Conservation (phyloP, 2,113 vertebrate genomes). For the Sinocyclocheilus anshuiensis region DNA sequence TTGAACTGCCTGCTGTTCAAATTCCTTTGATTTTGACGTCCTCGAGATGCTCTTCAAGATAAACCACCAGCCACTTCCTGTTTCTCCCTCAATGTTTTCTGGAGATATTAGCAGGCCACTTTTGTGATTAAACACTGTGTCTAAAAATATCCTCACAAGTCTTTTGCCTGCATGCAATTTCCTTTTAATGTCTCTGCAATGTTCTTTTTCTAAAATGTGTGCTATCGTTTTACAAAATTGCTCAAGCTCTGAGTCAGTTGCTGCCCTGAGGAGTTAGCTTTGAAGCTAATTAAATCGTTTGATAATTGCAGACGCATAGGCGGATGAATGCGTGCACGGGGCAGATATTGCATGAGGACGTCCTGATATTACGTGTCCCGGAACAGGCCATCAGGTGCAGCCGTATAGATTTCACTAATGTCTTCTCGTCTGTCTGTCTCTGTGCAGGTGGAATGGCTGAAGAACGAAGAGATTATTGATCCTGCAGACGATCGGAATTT, state of each 20-base stretch:
- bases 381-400: background rate
- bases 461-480: constrained; percentile 38
- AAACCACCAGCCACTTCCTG: background rate
- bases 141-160: constrained; percentile 10
- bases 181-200: background rate
- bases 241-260: constrained; percentile 11
- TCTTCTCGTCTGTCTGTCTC: background rate
- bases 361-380: background rate
- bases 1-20: too few relatives aligned
- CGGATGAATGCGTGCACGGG: background rate
- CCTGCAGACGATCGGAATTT: constrained; percentile 34
- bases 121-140: background rate
- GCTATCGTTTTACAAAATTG: background rate
- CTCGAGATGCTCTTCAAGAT: background rate
- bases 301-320: background rate
- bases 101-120: background rate
- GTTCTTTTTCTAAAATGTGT: background rate
- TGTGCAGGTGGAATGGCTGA: constrained; percentile 39
- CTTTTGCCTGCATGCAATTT: background rate
- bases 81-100: background rate
- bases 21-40: background rate
- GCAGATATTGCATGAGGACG: background rate
- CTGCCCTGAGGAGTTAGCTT: constrained; percentile 24
- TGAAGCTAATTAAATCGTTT: constrained; percentile 21
- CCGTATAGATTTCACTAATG: background rate